Conservation (phyloP, 1,140 invertebrate genomes). For the Eriocheir sinensis region DNA sequence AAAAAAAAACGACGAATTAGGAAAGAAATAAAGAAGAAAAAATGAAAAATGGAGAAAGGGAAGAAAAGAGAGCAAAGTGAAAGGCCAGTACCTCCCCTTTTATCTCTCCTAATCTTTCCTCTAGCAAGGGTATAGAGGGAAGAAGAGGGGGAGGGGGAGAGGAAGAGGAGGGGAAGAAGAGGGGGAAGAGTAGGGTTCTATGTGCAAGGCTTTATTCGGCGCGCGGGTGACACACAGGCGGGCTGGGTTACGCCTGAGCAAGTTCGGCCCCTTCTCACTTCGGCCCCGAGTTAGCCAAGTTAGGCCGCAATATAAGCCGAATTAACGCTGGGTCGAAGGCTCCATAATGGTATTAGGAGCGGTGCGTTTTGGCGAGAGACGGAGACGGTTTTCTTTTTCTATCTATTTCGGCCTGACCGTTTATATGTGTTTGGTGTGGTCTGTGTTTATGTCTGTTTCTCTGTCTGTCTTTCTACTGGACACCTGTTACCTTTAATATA, state of each 20-base stretch:
- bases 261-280: conserved; percentile 12
- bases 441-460: too few species aligned
- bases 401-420: too few species aligned
- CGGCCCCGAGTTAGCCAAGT: not conserved
- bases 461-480: too few species aligned
- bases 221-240: not conserved
- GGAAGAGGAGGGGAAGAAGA: too few species aligned
- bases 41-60: too few species aligned
- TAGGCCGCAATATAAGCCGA: not conserved
- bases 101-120: conserved; percentile 1
- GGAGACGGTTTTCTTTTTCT: not conserved
- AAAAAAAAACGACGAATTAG: not conserved
- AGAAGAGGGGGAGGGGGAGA: too few species aligned
- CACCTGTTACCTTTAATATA: too few species aligned
- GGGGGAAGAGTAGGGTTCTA: too few species aligned
- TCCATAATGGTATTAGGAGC: not conserved
- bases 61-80: not conserved
- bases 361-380: not conserved
- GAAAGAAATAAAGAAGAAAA: not conserved
- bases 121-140: too few species aligned
- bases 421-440: too few species aligned
- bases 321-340: conserved; percentile 11
- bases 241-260: not conserved
- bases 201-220: conserved; percentile 8
- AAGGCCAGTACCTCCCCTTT: not conserved